Percentiles rank a stretch among this genome's conserved stretches.
Evolutionary conservation across 1,140 invertebrate species (phyloP).

Genomic region (Drosophila obscura): DNA sequence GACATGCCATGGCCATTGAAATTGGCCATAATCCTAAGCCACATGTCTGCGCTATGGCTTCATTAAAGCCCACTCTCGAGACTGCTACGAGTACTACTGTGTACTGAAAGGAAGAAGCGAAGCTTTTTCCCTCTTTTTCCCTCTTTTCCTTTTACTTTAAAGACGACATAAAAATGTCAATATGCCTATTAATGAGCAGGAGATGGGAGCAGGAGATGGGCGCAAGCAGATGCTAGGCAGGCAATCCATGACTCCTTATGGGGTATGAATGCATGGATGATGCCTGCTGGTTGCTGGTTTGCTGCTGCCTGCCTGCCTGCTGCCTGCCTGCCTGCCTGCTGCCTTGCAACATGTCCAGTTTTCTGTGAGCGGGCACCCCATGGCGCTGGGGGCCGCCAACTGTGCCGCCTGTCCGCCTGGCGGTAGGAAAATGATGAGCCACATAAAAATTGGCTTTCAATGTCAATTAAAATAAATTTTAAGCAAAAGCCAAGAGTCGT

Average conservation of each 20-base stretch:
- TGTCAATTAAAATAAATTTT: conserved; percentile 74
- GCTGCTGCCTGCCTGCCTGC: not conserved
- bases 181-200: conserved; percentile 75
- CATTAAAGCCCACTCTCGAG: conserved; percentile 59
- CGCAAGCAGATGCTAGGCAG: not conserved
- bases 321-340: not conserved
- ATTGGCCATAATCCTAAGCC: conserved; percentile 66
- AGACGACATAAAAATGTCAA: conserved; percentile 70
- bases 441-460: conserved; percentile 71
- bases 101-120: not conserved
- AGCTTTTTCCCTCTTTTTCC: too few species aligned
- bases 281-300: too few species aligned
- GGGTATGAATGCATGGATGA: not conserved
- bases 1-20: conserved; percentile 70
- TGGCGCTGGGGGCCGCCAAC: conserved; percentile 45
- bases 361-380: conserved; percentile 28
- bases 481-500: not conserved
- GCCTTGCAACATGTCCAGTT: conserved; percentile 19
- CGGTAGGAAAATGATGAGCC: conserved; percentile 54
- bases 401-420: conserved; percentile 55
- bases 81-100: conserved; percentile 15
- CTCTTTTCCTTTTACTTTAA: conserved; percentile 36
- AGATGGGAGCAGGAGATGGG: conserved; percentile 7
- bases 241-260: conserved; percentile 11
- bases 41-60: conserved; percentile 53